These are phyloP conservation scores for Clamator glandarius DNA, from an alignment of 2,797 vertebrate genomes.

Conservation along the genomic window DNA sequence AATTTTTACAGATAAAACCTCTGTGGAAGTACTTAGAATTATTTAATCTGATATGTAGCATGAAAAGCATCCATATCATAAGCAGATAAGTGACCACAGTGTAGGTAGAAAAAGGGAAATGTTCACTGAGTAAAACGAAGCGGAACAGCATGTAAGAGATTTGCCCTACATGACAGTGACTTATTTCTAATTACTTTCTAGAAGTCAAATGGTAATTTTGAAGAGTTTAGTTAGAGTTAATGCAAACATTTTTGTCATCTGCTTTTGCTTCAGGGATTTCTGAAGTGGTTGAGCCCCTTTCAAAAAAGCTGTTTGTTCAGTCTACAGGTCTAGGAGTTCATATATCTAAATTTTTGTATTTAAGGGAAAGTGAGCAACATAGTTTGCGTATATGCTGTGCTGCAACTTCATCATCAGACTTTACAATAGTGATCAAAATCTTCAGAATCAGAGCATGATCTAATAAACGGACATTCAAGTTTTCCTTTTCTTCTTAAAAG, in stretches of 20 bases:
- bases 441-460: not conserved
- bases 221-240: not conserved
- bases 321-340: not conserved
- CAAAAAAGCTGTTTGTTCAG: not conserved
- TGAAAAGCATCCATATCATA: not conserved
- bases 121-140: not conserved
- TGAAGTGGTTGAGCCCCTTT: not conserved
- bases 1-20: not conserved
- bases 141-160: not conserved
- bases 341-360: not conserved
- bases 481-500: not conserved
- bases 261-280: not conserved
- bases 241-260: not conserved
- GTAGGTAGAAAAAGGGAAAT: not conserved
- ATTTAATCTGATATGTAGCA: not conserved
- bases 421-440: not conserved
- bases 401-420: not conserved
- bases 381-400: not conserved
- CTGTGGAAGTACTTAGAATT: not conserved
- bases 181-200: not conserved
- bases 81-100: not conserved
- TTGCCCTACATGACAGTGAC: not conserved
- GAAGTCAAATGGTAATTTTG: not conserved
- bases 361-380: not conserved
- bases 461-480: not conserved